Base-by-base conservation (phyloP, 2,888 invertebrate species). In the Agrilus cyanescens region DNA sequence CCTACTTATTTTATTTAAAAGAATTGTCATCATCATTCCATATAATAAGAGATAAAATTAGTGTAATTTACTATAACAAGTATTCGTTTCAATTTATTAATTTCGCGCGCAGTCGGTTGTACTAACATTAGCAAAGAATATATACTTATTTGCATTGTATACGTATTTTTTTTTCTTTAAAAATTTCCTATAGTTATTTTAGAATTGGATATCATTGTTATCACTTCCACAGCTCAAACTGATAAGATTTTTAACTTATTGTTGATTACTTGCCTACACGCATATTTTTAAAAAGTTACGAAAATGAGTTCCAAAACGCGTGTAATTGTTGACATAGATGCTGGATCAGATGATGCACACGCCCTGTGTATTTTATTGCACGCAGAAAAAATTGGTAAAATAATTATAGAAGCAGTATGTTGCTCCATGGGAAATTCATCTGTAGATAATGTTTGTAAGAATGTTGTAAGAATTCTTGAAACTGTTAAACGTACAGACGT, bases 361-460 rank as follows among this genome's bases (percentile, higher is more conserved):
- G 79, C 78, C 0, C 53, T 80, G 31, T 60, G 75, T 36, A 58
- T 78, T 53, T 61, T 78, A 2, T 57, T 78, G 3, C 66, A 70
- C 30, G 73, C 74, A 1, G 72, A 76, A 43, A 62, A 59, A 36
- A 48, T 60, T 10, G 60, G 61, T 2, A 50, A 61, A 40, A 57
- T 73, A 16, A 58, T 76, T 48, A 59, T 87, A 29, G 58, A 82
- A 36, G 86, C 74, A 2, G 71, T 88, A 2, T 86, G 86, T 0
- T 83, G 83, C 36, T 80, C 76, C 1, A 72, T 76, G 50, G 88
- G 88, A 1, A 88, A 86, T 56, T 80, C 82, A 0, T 62, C 61
- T 1, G 68, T 85, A 41, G 72, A 80, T 12, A 76, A 84, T 57
- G 82, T 80, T 0, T 72, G 72, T 20, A 63, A 63, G 12, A 87